Percentiles rank a stretch among this genome's conserved stretches.
phyloP scores from a whole-genome alignment of 1,140 invertebrate species.

The Littorina saxatilis region DNA sequence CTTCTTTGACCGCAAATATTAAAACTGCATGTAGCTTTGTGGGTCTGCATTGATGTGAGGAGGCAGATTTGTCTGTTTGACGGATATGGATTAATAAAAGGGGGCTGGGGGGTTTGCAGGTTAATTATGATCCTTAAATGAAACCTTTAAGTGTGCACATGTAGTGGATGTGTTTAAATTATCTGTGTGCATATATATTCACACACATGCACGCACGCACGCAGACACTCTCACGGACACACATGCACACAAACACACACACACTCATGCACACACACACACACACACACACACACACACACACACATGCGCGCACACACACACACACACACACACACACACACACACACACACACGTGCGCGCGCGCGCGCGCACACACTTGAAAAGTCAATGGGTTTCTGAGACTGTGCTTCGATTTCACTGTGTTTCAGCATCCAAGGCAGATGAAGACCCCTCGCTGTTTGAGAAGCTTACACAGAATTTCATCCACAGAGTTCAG shows the following conservation, averaged over 20 bases:
- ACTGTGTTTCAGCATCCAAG: slow-evolving; percentile 54
- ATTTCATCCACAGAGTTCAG: slow-evolving; percentile 88
- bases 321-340: not conserved
- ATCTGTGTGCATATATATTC: too few species aligned
- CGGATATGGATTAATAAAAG: too few species aligned
- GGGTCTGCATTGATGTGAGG: too few species aligned
- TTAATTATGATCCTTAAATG: too few species aligned
- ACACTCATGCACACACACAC: not conserved
- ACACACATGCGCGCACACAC: not conserved
- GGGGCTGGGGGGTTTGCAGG: too few species aligned
- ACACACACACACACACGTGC: not conserved
- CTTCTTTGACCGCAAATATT: too few species aligned
- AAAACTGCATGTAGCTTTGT: too few species aligned
- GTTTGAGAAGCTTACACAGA: slow-evolving; percentile 84
- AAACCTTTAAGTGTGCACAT: too few species aligned
- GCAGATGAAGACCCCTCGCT: slow-evolving; percentile 75
- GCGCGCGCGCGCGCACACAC: not conserved
- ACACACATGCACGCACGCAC: not conserved
- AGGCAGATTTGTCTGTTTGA: too few species aligned
- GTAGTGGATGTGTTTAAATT: too few species aligned
- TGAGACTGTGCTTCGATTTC: slow-evolving; percentile 12
- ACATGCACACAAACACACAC: not conserved
- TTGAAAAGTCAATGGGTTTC: not conserved
- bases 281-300: slow-evolving; percentile 19
- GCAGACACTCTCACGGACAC: not conserved